phyloP scores from a whole-genome alignment of 2,888 invertebrate genomes.

The Exephanes ischioxanthus region DNA sequence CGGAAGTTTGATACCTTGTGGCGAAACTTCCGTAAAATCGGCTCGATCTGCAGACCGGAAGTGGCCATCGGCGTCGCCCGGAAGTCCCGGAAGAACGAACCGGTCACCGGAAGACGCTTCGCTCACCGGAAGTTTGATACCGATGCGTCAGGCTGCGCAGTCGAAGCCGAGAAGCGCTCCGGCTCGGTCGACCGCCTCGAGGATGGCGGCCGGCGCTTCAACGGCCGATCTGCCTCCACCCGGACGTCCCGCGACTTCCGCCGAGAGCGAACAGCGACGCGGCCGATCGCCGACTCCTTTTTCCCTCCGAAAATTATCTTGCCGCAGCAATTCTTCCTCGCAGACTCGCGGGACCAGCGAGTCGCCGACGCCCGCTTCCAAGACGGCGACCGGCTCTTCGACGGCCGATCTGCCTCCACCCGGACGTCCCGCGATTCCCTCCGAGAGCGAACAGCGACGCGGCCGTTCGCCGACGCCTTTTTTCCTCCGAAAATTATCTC shows the following conservation, averaged over 20 bases:
- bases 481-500: neutral
- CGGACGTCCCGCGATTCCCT: constrained; percentile 16
- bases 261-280: constrained; percentile 24
- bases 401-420: constrained; percentile 20
- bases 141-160: constrained; percentile 17
- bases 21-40: constrained; percentile 13
- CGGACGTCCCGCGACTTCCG: constrained; percentile 17
- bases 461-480: constrained; percentile 14
- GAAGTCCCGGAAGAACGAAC: neutral
- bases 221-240: constrained; percentile 18
- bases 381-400: constrained; percentile 16
- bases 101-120: neutral
- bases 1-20: constrained; percentile 27
- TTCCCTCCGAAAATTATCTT: neutral
- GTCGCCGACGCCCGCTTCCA: constrained; percentile 18
- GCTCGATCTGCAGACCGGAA: neutral
- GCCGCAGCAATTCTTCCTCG: neutral
- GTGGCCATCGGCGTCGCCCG: neutral
- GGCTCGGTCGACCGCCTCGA: constrained; percentile 35
- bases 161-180: constrained; percentile 31
- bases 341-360: constrained; percentile 2
- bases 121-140: constrained; percentile 20
- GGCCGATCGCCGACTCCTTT: constrained; percentile 17
- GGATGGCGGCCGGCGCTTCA: constrained; percentile 18
- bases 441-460: constrained; percentile 23